Conservation (phyloP, 2,888 invertebrate species). For the Elysia crispata region DNA sequence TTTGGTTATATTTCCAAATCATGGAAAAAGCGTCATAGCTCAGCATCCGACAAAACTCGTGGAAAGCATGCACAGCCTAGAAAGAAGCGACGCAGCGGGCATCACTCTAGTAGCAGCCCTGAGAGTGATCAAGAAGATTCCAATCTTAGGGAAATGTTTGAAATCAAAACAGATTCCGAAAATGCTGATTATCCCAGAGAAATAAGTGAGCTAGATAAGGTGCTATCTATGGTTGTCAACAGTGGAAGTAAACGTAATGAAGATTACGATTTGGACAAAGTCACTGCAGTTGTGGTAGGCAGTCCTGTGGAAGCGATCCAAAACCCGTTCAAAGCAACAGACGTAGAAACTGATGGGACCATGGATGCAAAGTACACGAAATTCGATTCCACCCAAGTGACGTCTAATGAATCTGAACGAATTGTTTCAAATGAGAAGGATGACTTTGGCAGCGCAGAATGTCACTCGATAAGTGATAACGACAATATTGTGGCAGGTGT, state of each 20-base stretch:
- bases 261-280: slow-evolving; percentile 3
- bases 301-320: background rate
- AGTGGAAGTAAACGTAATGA: background rate
- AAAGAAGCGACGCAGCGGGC: background rate
- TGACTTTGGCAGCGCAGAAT: background rate
- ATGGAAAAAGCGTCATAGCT: background rate
- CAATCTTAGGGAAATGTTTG: background rate
- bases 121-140: background rate
- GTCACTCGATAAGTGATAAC: background rate
- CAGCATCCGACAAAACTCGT: background rate
- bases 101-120: slow-evolving; percentile 1
- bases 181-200: background rate
- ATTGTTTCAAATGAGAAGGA: background rate
- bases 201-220: background rate
- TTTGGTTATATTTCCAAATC: slow-evolving; percentile 6
- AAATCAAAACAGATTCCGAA: too few species aligned
- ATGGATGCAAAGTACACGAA: background rate
- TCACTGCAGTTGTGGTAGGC: slow-evolving; percentile 5
- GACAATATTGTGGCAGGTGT: background rate
- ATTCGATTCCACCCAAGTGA: too few species aligned
- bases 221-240: background rate
- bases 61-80: background rate
- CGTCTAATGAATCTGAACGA: too few species aligned
- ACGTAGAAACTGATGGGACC: too few species aligned
- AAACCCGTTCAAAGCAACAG: too few species aligned